phyloP scores from a whole-genome alignment of 2,888 invertebrate genomes.

The Oscheius sp. region DNA sequence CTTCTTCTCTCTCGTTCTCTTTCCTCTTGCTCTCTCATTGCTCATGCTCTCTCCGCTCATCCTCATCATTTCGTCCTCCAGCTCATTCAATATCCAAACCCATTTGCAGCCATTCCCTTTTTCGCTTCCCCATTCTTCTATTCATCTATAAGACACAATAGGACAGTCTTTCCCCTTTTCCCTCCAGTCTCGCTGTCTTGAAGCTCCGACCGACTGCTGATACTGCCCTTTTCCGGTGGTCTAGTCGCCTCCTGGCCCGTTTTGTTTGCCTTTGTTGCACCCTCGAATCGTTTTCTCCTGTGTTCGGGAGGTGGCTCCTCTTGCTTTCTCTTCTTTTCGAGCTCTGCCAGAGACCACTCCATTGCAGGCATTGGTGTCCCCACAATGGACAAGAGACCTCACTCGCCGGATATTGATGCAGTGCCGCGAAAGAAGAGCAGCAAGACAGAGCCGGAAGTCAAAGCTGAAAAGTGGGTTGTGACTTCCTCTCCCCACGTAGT shows the following conservation, averaged over 20 bases:
- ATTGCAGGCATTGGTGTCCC: constrained; percentile 12
- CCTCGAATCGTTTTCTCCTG: not conserved
- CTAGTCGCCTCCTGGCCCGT: constrained; percentile 4
- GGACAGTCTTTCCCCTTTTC: not conserved
- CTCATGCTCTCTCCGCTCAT: constrained; percentile 18
- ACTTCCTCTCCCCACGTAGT: not conserved
- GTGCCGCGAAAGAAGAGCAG: constrained; percentile 16
- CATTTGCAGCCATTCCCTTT: not conserved
- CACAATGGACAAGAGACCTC: constrained; percentile 27
- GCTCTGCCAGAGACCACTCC: not conserved
- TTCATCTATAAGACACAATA: not conserved
- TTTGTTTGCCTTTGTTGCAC: constrained; percentile 30
- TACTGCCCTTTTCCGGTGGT: constrained; percentile 21
- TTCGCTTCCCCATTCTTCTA: not conserved
- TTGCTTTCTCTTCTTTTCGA: constrained; percentile 4
- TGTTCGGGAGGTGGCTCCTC: constrained; percentile 1
- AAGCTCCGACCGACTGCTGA: not conserved
- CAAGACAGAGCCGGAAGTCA: constrained; percentile 27
- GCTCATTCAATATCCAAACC: constrained; percentile 18
- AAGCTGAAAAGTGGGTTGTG: constrained; percentile 16
- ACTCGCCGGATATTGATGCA: constrained; percentile 29
- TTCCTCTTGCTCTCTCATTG: not conserved
- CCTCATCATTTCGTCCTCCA: constrained; percentile 19
- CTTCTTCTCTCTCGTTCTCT: constrained; percentile 19
- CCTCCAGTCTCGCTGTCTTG: constrained; percentile 1